Conservation (phyloP, 2,113 vertebrate genomes). For the Suncus etruscus region DNA sequence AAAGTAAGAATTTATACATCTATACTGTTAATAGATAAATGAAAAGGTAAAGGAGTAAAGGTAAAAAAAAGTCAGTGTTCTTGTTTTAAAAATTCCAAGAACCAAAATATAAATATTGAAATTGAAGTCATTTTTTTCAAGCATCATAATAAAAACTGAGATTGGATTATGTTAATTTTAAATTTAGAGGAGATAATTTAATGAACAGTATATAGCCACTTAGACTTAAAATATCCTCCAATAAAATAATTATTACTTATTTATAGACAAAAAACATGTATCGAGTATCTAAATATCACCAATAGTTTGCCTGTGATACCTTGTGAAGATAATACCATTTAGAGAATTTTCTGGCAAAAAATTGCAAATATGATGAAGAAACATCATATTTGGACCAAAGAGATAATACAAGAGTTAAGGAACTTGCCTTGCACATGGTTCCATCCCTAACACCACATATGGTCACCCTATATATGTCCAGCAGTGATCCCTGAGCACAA, state of each 20-base stretch:
- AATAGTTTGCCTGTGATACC: neutral
- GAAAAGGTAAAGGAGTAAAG: neutral
- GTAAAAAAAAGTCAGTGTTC: neutral
- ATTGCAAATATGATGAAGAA: slow-evolving; percentile 3
- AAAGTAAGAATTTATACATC: neutral
- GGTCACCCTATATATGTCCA: too few relatives aligned
- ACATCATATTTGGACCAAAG: neutral
- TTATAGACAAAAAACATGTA: slow-evolving; percentile 12
- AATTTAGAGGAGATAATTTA: neutral
- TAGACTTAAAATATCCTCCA: neutral
- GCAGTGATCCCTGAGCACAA: too few relatives aligned
- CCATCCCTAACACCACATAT: too few relatives aligned
- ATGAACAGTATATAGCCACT: neutral
- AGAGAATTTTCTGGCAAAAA: neutral
- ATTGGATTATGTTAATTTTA: neutral
- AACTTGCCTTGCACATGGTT: too few relatives aligned
- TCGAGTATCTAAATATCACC: neutral
- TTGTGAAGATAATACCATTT: neutral
- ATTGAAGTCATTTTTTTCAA: neutral
- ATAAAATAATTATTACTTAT: neutral
- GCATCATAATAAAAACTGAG: neutral
- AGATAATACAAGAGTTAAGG: too few relatives aligned
- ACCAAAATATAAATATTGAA: neutral
- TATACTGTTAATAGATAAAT: neutral
- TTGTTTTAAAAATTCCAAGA: neutral